Percentiles rank a stretch among this genome's conserved stretches.
Evolutionary conservation across 2,888 invertebrate species (phyloP).

Genomic region (Mesoligia furuncula): DNA sequence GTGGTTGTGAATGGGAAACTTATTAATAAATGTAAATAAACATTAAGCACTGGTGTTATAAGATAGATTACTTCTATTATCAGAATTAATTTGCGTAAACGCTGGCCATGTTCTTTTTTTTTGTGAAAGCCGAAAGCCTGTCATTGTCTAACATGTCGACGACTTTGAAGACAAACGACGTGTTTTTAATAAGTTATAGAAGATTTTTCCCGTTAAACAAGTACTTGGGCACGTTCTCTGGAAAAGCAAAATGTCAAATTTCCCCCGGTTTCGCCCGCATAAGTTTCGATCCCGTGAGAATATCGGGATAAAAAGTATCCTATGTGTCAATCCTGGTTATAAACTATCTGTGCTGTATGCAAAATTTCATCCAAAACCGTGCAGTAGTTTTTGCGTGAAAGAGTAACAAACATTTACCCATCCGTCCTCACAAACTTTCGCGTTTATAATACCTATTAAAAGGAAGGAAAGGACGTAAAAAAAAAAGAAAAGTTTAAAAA

Average conservation of each 20-base stretch:
- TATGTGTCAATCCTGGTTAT: too few species aligned
- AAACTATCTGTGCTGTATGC: too few species aligned
- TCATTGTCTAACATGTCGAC: slow-evolving; percentile 28
- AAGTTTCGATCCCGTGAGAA: too few species aligned
- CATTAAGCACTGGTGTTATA: slow-evolving; percentile 13
- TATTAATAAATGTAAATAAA: slow-evolving; percentile 33
- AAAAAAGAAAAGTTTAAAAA: too few species aligned
- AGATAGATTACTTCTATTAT: slow-evolving; percentile 26
- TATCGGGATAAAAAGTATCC: too few species aligned
- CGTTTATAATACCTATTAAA: too few species aligned
- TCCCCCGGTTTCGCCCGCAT: too few species aligned
- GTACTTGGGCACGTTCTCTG: not conserved
- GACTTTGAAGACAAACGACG: slow-evolving; percentile 12
- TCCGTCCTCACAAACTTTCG: too few species aligned
- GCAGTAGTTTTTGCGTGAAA: too few species aligned
- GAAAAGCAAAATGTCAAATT: not conserved
- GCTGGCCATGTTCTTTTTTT: slow-evolving; percentile 28
- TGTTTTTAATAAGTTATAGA: not conserved
- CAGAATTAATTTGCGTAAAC: slow-evolving; percentile 44
- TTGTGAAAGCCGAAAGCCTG: slow-evolving; percentile 29
- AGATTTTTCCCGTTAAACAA: not conserved
- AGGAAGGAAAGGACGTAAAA: too few species aligned
- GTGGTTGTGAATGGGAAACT: slow-evolving; percentile 23
- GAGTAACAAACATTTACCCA: too few species aligned
- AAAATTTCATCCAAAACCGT: too few species aligned